Percentiles rank a stretch among this genome's conserved stretches.
Conservation (phyloP, 1,140 invertebrate genomes). For the Gryon sp. region DNA sequence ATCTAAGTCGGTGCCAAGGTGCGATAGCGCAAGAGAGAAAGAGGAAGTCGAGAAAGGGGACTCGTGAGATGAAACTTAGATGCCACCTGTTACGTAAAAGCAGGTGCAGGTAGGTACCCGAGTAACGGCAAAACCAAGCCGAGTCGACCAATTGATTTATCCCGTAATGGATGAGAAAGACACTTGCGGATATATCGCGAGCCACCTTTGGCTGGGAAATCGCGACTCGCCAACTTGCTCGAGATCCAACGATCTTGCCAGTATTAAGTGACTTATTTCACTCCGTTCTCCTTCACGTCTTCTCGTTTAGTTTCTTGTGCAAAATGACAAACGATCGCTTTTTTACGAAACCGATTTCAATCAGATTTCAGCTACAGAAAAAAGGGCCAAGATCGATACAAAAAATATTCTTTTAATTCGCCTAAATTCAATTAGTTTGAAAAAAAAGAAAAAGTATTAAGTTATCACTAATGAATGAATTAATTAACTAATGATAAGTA, state of each 20-base stretch:
- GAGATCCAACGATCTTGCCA: constrained; percentile 32
- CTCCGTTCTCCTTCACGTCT: constrained; percentile 9
- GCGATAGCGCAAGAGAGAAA: constrained; percentile 51
- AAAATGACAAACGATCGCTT: constrained; percentile 50
- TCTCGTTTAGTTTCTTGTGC: constrained; percentile 7
- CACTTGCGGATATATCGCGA: constrained; percentile 59
- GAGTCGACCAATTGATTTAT: constrained; percentile 59
- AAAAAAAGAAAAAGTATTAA: no score
- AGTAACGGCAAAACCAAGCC: constrained; percentile 24
- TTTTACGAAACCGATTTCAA: constrained; percentile 26
- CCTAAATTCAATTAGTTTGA: no score
- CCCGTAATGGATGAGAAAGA: constrained; percentile 53
- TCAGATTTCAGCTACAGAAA: no score
- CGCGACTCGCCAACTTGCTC: constrained; percentile 34
- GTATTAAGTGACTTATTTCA: constrained; percentile 54
- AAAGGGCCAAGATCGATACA: no score
- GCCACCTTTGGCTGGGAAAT: constrained; percentile 58
- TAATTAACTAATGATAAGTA: no score
- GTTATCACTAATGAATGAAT: no score
- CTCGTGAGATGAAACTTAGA: constrained; percentile 56
- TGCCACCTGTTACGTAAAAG: constrained; percentile 75
- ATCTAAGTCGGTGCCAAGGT: constrained; percentile 42
- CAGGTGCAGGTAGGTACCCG: constrained; percentile 55
- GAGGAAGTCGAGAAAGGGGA: constrained; percentile 28
- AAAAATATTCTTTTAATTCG: no score